Base-by-base conservation (phyloP, 1,140 invertebrate genomes). In the Drosophila ironensis region DNA sequence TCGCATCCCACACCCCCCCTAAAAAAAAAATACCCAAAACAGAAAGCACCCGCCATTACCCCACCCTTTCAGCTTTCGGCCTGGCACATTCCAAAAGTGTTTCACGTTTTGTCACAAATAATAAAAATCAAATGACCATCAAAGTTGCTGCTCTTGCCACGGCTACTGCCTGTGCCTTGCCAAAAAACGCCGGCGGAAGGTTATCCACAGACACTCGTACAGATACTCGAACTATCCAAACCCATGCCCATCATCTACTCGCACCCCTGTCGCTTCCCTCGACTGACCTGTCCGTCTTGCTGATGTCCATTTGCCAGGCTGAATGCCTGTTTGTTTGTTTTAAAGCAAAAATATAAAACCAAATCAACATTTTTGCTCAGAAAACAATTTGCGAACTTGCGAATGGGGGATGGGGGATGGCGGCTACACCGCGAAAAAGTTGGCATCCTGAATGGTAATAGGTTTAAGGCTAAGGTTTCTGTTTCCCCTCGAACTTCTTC, bases 51-150 rank as follows among this genome's bases (percentile, higher is more conserved):
- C 11, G 4, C 30, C 30, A 33, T 37, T 35, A 19, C 27, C 12
- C 20, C 25, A 4, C 28, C 30, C 8, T 14, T 16, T 8, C 46
- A 27, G 7, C 28, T 37, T 11, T 19, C 19, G 25, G 38, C 51
- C 61, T 51, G 71, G 53, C 37, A 40, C 48, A 68, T 70, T 48
- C 66, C 66, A 69, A 69, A 82, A 76, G 72, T 82, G 67, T 53
- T 80, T 81, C 68, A 76, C 77, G 77, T 82, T 81, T 81, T 81
- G 77, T 82, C 77, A 82, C 78, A 86, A 86, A 84, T 84, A 84
- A 84, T 84, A 74, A 78, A 86, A 86, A 77, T 84, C 80, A 84
- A 78, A 78, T 71, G 75, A 63, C 75, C 75, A 80, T 80, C 75
- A 80, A 80, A 78, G 52, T 24, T 54, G 27, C 40, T 41, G 33